A percentile compares a stretch with the other conserved stretches of the same genome.
Evolutionary conservation across 2,888 invertebrate genomes (phyloP).

Genomic region (Acrobasis consociella): DNA sequence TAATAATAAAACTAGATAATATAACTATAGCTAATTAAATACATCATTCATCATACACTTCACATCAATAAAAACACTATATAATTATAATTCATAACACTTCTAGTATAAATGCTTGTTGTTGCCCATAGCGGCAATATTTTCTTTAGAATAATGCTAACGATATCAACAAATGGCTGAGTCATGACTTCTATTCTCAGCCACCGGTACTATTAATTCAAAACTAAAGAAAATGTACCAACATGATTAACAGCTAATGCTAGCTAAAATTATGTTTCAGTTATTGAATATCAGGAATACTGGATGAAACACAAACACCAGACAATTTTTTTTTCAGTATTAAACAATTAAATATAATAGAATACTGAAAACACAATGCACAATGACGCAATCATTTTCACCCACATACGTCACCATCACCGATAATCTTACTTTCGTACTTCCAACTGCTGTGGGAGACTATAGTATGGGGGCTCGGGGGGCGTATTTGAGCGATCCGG

Average conservation of each 20-base stretch:
- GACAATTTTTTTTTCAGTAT: too few species aligned
- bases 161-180: too few species aligned
- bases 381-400: neutral
- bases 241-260: too few species aligned
- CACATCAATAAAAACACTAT: constrained; percentile 4
- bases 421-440: neutral
- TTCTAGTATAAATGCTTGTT: neutral
- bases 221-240: too few species aligned
- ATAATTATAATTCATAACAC: neutral
- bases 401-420: neutral
- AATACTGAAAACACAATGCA: too few species aligned
- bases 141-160: neutral
- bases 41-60: constrained; percentile 7
- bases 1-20: constrained; percentile 7
- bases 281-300: too few species aligned
- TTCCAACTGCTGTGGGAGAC: constrained; percentile 23
- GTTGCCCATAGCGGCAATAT: neutral
- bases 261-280: too few species aligned
- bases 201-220: too few species aligned
- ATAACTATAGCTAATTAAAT: neutral
- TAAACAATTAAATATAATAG: too few species aligned
- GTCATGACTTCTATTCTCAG: too few species aligned
- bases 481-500: constrained; percentile 67
- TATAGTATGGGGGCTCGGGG: constrained; percentile 43
- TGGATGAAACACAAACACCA: too few species aligned